A percentile compares a stretch with the other conserved stretches of the same genome.
Evolutionary conservation across 2,797 vertebrate genomes (phyloP).

Genomic region (Phyllotis vaccarum): DNA sequence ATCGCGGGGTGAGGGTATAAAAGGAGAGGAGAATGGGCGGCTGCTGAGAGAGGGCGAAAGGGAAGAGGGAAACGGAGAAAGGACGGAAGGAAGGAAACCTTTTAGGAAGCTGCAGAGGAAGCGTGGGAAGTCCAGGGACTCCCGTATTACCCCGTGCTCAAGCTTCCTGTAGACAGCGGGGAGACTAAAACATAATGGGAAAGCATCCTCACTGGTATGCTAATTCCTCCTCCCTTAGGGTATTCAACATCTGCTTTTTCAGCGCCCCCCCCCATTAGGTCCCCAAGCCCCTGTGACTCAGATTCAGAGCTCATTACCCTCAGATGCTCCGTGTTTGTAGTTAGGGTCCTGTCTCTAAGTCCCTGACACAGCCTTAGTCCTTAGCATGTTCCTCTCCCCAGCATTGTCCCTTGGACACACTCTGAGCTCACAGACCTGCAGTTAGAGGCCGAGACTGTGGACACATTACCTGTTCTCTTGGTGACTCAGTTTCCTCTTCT

Average conservation of each 20-base stretch:
- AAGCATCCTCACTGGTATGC: neutral
- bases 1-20: accelerated
- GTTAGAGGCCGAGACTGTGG: neutral
- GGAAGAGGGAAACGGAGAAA: neutral
- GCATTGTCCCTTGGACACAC: no score
- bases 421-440: neutral
- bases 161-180: neutral
- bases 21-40: neutral
- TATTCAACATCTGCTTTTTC: neutral
- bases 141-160: neutral
- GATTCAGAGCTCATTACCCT: neutral
- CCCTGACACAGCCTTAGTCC: no score
- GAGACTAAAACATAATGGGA: neutral
- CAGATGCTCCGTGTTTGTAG: neutral
- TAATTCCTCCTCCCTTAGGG: neutral
- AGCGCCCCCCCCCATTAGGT: no score
- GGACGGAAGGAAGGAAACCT: neutral
- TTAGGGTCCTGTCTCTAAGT: neutral
- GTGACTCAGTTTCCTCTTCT: neutral
- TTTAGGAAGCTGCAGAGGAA: neutral
- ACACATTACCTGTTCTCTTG: neutral
- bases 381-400: neutral
- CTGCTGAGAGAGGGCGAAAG: neutral
- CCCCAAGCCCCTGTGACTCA: neutral
- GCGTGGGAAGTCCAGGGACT: no score